Base-by-base conservation (phyloP, 2,113 vertebrate species). In the Ciconia boyciana region DNA sequence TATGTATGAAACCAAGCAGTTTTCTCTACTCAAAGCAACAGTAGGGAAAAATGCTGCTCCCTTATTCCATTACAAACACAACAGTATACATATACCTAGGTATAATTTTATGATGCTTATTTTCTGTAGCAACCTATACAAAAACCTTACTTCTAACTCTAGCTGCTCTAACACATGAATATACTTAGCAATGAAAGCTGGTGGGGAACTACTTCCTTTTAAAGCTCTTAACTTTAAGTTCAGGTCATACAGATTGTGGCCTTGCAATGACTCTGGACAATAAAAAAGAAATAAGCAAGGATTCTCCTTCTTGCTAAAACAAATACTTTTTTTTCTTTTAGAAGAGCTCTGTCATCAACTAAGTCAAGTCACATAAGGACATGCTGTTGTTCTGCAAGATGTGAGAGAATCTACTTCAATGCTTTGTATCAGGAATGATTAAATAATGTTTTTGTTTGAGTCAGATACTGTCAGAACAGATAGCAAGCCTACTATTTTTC, bases 61-160 rank as follows among this genome's bases (percentile, higher is more conserved):
- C 71, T 70, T 28, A 26, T 6, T 58, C 24, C 57, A 25, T 17
- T 52, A 32, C 71, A 65, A 94, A 77, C 49, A 54, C 16, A 76
- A 18, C 60, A 41, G 15, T 6, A 10, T 4, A 9, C 3, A 11
- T 17, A 34, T 0, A 34, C 4, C 4, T 5, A 44, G 6, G 2
- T 16, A 46, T 20, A 11, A 31, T 19, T 62, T 36, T 36, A 17
- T 22, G 26, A 48, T 79, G 52, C 86, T 49, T 7, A n/a, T n/a
- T 77, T 91, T 83, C 49, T 46, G 16, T 7, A 89, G 36, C 77
- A 79, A 75, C 34, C 48, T 61, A 14, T 16, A 48, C 51, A 57
- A 82, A 80, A 61, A 6, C 75, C 41, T 58, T 14, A n/a, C 24
- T 74, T 64, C 14, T 43, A 52, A 58, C 55, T 60, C 65, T 14